A percentile compares a stretch with the other conserved stretches of the same genome.
Evolutionary conservation across 2,113 vertebrate genomes (phyloP).

Genomic region (Trochalopteron elliotii): DNA sequence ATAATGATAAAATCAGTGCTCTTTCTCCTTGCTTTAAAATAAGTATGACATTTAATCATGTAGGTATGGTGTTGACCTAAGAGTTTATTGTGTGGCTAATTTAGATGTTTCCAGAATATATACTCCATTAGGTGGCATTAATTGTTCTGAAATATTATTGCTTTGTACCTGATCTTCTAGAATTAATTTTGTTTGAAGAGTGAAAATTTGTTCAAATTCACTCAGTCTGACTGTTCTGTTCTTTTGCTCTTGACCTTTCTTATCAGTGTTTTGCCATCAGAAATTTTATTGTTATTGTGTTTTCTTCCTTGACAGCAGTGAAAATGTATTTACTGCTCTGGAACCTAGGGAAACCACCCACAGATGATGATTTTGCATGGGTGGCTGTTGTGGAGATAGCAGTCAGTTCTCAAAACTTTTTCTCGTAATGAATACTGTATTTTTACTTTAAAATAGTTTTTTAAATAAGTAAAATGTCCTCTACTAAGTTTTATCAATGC

Average conservation of each 20-base stretch:
- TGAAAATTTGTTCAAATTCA: background rate
- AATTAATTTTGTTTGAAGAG: background rate
- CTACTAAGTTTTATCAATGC: background rate
- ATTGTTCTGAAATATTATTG: background rate
- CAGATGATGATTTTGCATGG: background rate
- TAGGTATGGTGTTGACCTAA: background rate
- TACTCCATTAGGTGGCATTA: background rate
- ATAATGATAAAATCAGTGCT: background rate
- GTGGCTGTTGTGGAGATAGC: background rate
- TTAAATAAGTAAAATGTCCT: background rate
- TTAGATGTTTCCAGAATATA: background rate
- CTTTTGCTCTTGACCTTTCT: background rate
- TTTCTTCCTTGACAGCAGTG: background rate
- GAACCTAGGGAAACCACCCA: background rate
- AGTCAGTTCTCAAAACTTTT: background rate
- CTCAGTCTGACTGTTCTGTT: background rate
- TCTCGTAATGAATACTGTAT: background rate
- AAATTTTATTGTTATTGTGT: background rate
- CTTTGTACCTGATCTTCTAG: background rate
- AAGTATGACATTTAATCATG: background rate
- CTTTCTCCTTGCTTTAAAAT: background rate
- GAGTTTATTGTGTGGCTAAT: background rate
- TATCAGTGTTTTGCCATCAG: background rate
- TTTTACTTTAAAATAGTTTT: background rate
- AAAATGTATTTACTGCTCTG: background rate